Base-by-base conservation (phyloP, 2,888 invertebrate species). In the Ormyrus labotus region DNA sequence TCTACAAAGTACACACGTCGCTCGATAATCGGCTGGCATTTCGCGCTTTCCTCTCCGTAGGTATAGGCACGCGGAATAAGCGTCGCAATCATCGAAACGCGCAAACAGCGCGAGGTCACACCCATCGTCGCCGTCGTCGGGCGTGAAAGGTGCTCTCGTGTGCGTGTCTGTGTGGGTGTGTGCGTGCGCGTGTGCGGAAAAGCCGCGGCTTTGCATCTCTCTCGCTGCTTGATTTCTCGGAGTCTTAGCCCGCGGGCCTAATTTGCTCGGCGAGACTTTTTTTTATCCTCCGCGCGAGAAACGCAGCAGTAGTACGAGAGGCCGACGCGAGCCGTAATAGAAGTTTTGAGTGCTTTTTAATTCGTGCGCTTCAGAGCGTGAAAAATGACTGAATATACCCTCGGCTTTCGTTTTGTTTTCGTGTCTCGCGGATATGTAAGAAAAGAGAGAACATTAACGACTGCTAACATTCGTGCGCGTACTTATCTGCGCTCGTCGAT, bases 341-440 rank as follows among this genome's bases (percentile, higher is more conserved):
- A 79, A 79, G 74, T 58, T 69, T 74, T 78, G 69, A 79, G 34
- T 47, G 69, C 57, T 74, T 74, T 74, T 79, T 79, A 74, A 79
- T 79, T 75, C 75, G 45, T 65, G 70, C 53, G 51, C 64, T 51
- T 45, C 10, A 51, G 10, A 75, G 75, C 70, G 58, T 70, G 60
- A 70, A 80, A 75, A 75, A 64, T 73, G 53, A 68, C 63, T 63
- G 57, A 47, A 57, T 13, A 13, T 55, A 34, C 34, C 34, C 34
- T 34, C 6, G 65, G 57, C 34, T 55, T 47, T 68, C 34, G 57
- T 68, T 72, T 68, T 77, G 48, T 68, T 67, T 61, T 68, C 51
- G 53, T 48, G 55, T 76, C 55, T 69, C 48, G 50, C 34, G 57
- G 47, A 45, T 61, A 13, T 11, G 55, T n/a, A 34, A 11, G 47